Percentiles rank a stretch among this genome's conserved stretches.
Conservation (phyloP, 2,888 invertebrate genomes). For the Agelastica alni region DNA sequence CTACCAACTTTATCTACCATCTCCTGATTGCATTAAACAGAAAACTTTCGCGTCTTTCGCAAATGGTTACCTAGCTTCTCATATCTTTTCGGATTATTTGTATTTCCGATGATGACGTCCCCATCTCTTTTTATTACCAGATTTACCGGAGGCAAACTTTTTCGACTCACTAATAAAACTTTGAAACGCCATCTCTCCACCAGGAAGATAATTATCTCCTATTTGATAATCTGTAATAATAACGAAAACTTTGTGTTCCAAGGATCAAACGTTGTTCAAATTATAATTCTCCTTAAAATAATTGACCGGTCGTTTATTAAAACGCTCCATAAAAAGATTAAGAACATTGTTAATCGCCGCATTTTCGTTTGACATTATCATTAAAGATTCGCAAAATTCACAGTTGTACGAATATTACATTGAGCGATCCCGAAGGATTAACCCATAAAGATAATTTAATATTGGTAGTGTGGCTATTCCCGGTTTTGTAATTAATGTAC, state of each 20-base stretch:
- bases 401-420: constrained; percentile 7
- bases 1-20: constrained; percentile 39
- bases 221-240: too few relatives aligned
- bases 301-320: too few relatives aligned
- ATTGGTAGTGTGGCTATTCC: constrained; percentile 22
- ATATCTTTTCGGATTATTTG: constrained; percentile 29
- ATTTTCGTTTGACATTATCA: constrained; percentile 2
- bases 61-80: constrained; percentile 30
- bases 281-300: too few relatives aligned
- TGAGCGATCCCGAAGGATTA: constrained; percentile 14
- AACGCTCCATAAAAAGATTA: too few relatives aligned
- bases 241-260: too few relatives aligned
- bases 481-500: constrained; percentile 24
- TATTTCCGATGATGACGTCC: constrained; percentile 31
- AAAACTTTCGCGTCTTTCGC: constrained; percentile 33
- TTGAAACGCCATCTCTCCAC: too few relatives aligned
- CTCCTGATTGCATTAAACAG: constrained; percentile 42
- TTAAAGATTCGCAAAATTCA: constrained; percentile 7
- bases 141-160: constrained; percentile 17
- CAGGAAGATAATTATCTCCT: too few relatives aligned
- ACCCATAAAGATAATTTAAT: constrained; percentile 28
- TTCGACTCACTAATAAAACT: constrained; percentile 17
- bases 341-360: too few relatives aligned
- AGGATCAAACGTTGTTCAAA: too few relatives aligned
- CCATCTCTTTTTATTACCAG: constrained; percentile 25